These are phyloP conservation scores for Struthio camelus DNA, from an alignment of 2,113 vertebrate genomes.

Conservation along the genomic window DNA sequence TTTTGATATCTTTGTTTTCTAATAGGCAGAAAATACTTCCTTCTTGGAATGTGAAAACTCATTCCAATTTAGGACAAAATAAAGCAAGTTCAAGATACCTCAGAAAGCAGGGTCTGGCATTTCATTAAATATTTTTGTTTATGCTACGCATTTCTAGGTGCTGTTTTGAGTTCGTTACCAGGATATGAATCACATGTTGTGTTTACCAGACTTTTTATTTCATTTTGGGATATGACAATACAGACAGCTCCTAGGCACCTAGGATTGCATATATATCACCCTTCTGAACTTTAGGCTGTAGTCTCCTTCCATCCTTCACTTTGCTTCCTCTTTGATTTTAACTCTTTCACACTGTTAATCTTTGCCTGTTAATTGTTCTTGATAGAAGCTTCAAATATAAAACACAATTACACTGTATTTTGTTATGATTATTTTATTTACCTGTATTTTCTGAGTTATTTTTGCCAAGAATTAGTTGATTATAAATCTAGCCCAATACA, in stretches of 20 bases:
- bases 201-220: not conserved
- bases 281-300: not conserved
- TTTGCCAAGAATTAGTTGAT: not conserved
- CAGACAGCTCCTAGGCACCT: not conserved
- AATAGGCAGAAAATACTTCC: not conserved
- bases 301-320: not conserved
- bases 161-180: not conserved
- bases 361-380: not conserved
- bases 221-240: not conserved
- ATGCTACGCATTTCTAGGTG: not conserved
- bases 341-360: not conserved
- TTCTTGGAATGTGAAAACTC: not conserved
- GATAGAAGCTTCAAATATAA: not conserved
- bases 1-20: not conserved
- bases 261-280: not conserved
- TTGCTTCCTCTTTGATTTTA: not conserved
- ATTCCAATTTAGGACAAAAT: not conserved
- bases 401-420: not conserved
- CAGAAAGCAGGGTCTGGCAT: not conserved
- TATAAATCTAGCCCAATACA: not conserved
- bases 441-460: not conserved
- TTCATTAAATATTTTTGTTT: not conserved
- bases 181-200: conserved; percentile 58
- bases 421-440: not conserved
- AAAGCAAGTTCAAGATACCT: conserved; percentile 29